A percentile compares a stretch with the other conserved stretches of the same genome.
phyloP scores from a whole-genome alignment of 2,888 invertebrate species.

The Thymelicus sylvestris region DNA sequence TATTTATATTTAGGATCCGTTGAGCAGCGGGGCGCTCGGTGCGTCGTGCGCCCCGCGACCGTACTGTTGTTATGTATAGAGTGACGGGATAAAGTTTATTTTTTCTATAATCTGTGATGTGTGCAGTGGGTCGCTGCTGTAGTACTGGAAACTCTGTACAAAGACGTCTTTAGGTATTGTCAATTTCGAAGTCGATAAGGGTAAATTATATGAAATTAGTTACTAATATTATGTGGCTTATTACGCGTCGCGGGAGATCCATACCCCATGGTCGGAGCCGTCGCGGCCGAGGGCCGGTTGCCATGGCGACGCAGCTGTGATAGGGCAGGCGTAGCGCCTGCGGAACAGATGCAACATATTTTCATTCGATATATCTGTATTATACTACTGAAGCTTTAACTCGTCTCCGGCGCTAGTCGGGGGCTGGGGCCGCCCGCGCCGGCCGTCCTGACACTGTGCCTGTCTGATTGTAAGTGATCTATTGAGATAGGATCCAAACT shows the following conservation, averaged over 20 bases:
- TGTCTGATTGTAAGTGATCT: conserved; percentile 47
- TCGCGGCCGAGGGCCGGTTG: neutral
- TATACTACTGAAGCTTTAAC: conserved; percentile 23
- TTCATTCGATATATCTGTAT: conserved; percentile 23
- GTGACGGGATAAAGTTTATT: conserved; percentile 66
- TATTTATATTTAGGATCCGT: conserved; percentile 70
- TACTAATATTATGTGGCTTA: conserved; percentile 72
- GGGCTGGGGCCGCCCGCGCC: conserved; percentile 66
- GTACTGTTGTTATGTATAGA: conserved; percentile 61
- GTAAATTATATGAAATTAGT: conserved; percentile 52
- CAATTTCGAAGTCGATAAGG: conserved; percentile 66
- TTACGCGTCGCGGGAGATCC: conserved; percentile 58
- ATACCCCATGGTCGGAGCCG: conserved; percentile 45
- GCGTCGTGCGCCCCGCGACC: neutral
- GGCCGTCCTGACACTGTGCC: conserved; percentile 74
- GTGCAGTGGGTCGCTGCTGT: conserved; percentile 62
- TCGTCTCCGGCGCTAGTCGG: conserved; percentile 53
- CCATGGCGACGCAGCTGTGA: conserved; percentile 20
- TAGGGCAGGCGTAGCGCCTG: conserved; percentile 17
- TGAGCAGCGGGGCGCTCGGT: conserved; percentile 38
- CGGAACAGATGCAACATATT: conserved; percentile 5
- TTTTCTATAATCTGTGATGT: conserved; percentile 79
- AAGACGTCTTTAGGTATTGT: conserved; percentile 73
- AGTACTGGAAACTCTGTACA: conserved; percentile 69
- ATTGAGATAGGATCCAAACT: conserved; percentile 42